Percentiles rank a stretch among this genome's conserved stretches.
Evolutionary conservation across 2,113 vertebrate genomes (phyloP).

Genomic region (Aviceda subcristata): DNA sequence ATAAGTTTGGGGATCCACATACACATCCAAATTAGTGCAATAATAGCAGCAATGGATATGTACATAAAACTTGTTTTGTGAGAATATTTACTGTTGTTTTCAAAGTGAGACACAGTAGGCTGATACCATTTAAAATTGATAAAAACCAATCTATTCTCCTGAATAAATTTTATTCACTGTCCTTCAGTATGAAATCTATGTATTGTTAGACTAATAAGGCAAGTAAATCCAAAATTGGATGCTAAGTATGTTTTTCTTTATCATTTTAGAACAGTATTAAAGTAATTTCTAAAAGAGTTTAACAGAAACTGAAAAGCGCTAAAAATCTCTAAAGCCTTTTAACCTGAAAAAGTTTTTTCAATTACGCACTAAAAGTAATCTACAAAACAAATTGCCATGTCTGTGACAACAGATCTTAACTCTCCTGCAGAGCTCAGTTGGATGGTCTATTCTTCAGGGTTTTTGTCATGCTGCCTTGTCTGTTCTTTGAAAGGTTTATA

Average conservation of each 20-base stretch:
- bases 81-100: conserved; percentile 12
- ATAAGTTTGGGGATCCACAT: background rate
- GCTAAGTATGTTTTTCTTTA: background rate
- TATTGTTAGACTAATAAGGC: background rate
- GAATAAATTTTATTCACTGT: background rate
- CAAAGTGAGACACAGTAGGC: background rate
- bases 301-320: background rate
- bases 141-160: background rate
- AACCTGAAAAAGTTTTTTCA: background rate
- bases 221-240: background rate
- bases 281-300: background rate
- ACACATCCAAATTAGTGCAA: background rate
- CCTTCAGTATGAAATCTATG: background rate
- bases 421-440: background rate
- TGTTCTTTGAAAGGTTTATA: background rate
- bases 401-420: background rate
- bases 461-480: background rate
- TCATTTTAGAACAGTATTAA: background rate
- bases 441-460: background rate
- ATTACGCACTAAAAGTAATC: background rate
- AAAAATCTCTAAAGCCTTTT: background rate
- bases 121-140: background rate
- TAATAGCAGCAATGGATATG: background rate
- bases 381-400: background rate
- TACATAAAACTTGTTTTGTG: background rate